phyloP scores from a whole-genome alignment of 2,113 vertebrate species.

The Apaloderma vittatum region DNA sequence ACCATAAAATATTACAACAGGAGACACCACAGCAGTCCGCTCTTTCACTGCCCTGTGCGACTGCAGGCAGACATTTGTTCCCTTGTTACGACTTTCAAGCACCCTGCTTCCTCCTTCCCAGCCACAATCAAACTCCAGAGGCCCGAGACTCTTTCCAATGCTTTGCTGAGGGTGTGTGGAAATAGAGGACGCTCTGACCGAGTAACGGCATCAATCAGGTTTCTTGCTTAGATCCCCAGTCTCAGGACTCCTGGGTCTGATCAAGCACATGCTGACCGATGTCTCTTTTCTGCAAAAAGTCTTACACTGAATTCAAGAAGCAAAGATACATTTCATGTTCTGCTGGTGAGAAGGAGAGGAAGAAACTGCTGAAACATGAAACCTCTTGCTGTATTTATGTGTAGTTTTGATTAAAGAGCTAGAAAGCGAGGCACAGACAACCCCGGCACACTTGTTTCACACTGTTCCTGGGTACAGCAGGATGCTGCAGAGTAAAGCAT shows the following conservation, averaged over 20 bases:
- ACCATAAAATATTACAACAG: neutral
- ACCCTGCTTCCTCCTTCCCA: neutral
- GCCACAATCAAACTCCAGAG: neutral
- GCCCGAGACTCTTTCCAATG: neutral
- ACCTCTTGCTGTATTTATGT: accelerated
- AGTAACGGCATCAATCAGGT: neutral
- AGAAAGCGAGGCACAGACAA: neutral
- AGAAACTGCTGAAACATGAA: neutral
- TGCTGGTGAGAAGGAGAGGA: neutral
- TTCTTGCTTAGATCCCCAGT: neutral
- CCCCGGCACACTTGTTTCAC: neutral
- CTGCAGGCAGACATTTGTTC: accelerated
- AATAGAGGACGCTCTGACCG: neutral
- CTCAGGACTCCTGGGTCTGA: neutral
- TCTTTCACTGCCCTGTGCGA: neutral
- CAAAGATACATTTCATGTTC: neutral
- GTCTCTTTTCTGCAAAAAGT: neutral
- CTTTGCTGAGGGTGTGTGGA: neutral
- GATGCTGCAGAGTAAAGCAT: neutral
- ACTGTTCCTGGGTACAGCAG: neutral
- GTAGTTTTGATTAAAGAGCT: neutral
- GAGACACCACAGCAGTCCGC: neutral
- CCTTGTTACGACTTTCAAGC: neutral
- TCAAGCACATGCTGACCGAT: accelerated
- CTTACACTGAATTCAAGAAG: neutral